These are phyloP conservation scores for Phragmatobia fuliginosa DNA, from an alignment of 2,888 invertebrate genomes.

Conservation along the genomic window DNA sequence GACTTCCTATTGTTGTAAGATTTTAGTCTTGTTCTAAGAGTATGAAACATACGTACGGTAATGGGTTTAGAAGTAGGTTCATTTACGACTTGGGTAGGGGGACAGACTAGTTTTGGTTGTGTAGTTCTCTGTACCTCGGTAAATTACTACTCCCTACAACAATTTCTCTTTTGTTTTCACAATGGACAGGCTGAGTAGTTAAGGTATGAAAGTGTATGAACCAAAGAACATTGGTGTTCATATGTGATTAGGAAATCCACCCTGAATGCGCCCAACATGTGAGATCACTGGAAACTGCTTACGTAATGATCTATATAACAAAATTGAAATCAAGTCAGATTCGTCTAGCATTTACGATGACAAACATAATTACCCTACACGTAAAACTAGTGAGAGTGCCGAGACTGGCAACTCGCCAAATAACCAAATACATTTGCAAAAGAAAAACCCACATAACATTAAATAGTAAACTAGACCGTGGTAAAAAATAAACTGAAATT, in stretches of 20 bases:
- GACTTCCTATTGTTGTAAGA: background rate
- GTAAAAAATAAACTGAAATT: background rate
- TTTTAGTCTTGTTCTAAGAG: background rate
- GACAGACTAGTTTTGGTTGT: background rate
- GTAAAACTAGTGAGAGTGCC: background rate
- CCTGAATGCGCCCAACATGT: no score
- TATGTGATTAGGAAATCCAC: no score
- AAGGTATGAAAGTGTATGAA: no score
- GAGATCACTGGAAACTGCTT: no score
- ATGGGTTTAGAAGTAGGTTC: no score
- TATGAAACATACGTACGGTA: background rate
- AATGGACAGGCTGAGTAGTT: no score
- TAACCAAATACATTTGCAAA: constrained; percentile 5
- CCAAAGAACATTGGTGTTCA: no score
- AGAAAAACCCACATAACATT: constrained; percentile 8
- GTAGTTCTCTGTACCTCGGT: background rate
- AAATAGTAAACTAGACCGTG: constrained; percentile 1
- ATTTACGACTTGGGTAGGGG: no score
- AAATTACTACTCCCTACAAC: background rate
- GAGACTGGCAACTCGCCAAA: constrained; percentile 7
- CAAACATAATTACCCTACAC: background rate
- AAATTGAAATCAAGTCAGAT: no score
- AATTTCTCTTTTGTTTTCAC: no score
- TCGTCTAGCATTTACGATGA: background rate
- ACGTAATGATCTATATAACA: no score